Evolutionary conservation across 1,140 invertebrate species (phyloP).

Genomic region (Dermatophagoides farinae): DNA sequence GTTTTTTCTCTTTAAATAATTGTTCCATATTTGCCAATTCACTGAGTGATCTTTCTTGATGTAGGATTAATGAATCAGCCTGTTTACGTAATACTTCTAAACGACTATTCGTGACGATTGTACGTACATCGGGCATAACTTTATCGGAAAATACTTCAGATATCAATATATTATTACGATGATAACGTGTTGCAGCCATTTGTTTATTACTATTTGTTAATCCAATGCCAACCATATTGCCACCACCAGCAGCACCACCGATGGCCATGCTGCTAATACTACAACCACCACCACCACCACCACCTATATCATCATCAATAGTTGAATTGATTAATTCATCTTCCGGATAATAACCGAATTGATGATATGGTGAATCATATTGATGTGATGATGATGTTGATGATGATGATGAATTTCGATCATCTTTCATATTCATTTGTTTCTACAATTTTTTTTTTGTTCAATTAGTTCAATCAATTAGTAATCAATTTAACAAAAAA

Average conservation of each 20-base stretch:
- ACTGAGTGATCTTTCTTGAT: conserved; percentile 89
- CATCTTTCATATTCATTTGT: no score
- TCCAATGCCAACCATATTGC: no score
- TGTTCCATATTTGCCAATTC: conserved; percentile 90
- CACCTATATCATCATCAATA: no score
- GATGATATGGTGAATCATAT: not conserved
- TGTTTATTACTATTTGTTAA: conserved; percentile 44
- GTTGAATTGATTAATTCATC: no score
- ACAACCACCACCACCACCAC: no score
- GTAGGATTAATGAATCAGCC: conserved; percentile 86
- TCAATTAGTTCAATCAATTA: not conserved
- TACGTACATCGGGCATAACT: conserved; percentile 76
- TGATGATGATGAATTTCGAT: not conserved
- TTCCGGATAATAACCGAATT: not conserved
- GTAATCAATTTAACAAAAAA: not conserved
- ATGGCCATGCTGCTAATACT: no score
- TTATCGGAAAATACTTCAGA: conserved; percentile 92
- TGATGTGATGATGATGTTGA: not conserved
- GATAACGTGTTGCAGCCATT: conserved; percentile 70
- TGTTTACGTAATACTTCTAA: conserved; percentile 81
- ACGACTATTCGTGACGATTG: conserved; percentile 38
- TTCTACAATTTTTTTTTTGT: not conserved
- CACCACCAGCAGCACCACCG: no score
- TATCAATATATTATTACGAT: conserved; percentile 79
- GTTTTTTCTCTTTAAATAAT: conserved; percentile 86